These are phyloP conservation scores for Caenorhabditis inopinata DNA, from an alignment of 1,140 invertebrate genomes.

Conservation along the genomic window DNA sequence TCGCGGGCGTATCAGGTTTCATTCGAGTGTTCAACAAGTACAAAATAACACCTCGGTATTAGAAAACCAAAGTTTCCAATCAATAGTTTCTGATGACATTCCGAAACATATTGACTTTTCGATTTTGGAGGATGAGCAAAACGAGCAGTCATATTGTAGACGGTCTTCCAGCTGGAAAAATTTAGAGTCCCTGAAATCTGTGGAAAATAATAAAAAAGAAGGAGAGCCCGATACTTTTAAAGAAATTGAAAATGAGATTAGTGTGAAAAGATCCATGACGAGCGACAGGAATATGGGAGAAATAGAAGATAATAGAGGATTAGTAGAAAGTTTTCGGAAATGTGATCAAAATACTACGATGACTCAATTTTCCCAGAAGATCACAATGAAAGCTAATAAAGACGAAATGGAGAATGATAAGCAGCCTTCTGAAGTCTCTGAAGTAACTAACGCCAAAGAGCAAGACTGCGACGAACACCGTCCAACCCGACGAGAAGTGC, in stretches of 20 bases:
- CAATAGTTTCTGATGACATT: not conserved
- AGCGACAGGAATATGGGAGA: no score
- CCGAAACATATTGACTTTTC: not conserved
- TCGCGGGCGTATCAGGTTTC: not conserved
- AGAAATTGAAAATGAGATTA: no score
- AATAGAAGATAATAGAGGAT: no score
- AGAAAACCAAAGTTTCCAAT: no score
- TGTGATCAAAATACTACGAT: no score
- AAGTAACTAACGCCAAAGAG: not conserved
- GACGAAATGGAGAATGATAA: not conserved
- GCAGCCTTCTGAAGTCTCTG: not conserved
- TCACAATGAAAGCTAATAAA: no score
- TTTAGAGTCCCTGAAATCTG: not conserved
- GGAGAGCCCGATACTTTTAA: no score
- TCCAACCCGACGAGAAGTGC: not conserved
- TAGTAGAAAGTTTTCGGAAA: no score
- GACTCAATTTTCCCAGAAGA: no score
- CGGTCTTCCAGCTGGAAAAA: not conserved
- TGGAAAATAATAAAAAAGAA: not conserved
- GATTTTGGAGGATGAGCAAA: not conserved
- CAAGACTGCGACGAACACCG: not conserved
- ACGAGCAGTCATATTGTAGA: not conserved
- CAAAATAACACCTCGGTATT: not conserved
- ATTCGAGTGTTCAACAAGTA: not conserved
- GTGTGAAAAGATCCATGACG: no score